Evolutionary conservation across 2,888 invertebrate genomes (phyloP), one percentile per base, ranked within the genome.

Genomic region (Drosophila phalerata): DNA sequence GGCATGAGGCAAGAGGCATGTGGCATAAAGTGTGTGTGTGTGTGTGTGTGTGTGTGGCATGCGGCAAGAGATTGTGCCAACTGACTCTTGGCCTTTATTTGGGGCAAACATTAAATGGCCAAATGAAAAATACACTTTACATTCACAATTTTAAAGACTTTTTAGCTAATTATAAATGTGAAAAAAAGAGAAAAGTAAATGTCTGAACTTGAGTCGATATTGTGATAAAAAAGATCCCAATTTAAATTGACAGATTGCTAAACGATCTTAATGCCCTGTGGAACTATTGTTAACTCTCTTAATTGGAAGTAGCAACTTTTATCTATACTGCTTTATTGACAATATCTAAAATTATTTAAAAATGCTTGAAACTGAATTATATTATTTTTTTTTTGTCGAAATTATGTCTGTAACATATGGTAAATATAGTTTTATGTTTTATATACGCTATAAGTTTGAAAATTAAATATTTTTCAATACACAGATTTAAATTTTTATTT

Each of bases 11-110:
- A 48, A 37, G 43, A 13, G 60, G 6, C 25, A 49, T 19, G 61
- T 30, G 61, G 65, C 57, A 65, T 32, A 38, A 15, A 37, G 58
- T 37, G 64, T 10, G 22, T 42, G 65, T 11, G 25, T 37, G 65
- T n/a, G 17, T 30, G 65, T n/a, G 22, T 42, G 64, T 11, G 22
- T 47, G 66, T 42, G 65, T n/a, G 22, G 25, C 28, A 25, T 25
- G 42, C 19, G 32, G 19, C 17, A 45, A 45, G 42, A 34, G 48
- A 51, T 51, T 67, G 48, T 19, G 43, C 30, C 42, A 22, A 15
- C 40, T 38, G 53, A 19, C 30, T 47, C 30, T 40, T 48, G 38
- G 37, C 48, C 37, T 45, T 28, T 30, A 51, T 43, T 43, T 43
- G 15, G 10, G 53, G 6, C 38, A 60, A 67, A 19, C n/a, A 57